These are phyloP conservation scores for Bombylius discolor DNA, from an alignment of 2,888 invertebrate genomes.

Conservation along the genomic window DNA sequence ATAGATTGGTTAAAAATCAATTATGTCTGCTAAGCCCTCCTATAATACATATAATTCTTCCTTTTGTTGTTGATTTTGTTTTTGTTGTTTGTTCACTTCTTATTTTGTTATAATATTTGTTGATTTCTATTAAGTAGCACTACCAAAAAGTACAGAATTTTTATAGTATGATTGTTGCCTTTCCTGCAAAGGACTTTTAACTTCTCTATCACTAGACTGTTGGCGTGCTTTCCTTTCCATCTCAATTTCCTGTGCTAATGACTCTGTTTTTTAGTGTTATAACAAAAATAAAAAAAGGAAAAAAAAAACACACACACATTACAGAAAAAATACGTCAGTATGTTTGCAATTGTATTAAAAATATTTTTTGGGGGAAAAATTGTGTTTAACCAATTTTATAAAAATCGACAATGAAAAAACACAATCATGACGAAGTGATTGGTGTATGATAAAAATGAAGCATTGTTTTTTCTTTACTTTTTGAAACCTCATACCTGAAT, in stretches of 20 bases:
- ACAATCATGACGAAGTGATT: no score
- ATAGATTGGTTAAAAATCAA: no score
- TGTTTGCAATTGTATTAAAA: neutral
- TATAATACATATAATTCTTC: no score
- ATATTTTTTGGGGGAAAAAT: neutral
- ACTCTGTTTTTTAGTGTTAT: slow-evolving; percentile 45
- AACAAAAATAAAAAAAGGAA: slow-evolving; percentile 15
- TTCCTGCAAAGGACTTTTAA: slow-evolving; percentile 75
- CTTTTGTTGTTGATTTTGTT: no score
- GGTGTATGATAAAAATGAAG: neutral
- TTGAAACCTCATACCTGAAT: slow-evolving; percentile 55
- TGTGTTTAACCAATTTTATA: no score
- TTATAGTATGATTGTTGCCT: slow-evolving; percentile 67
- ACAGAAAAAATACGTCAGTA: neutral
- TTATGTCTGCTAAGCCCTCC: no score
- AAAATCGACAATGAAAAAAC: no score
- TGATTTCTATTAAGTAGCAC: slow-evolving; percentile 54
- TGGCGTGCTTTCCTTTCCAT: slow-evolving; percentile 76
- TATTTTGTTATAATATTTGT: neutral
- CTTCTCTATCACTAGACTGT: slow-evolving; percentile 66
- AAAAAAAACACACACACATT: neutral
- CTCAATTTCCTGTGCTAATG: slow-evolving; percentile 74
- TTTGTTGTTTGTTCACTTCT: neutral
- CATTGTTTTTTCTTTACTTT: no score
- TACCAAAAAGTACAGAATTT: slow-evolving; percentile 79